Evolutionary conservation across 2,113 vertebrate species (phyloP).

Genomic region (Chamaea fasciata): DNA sequence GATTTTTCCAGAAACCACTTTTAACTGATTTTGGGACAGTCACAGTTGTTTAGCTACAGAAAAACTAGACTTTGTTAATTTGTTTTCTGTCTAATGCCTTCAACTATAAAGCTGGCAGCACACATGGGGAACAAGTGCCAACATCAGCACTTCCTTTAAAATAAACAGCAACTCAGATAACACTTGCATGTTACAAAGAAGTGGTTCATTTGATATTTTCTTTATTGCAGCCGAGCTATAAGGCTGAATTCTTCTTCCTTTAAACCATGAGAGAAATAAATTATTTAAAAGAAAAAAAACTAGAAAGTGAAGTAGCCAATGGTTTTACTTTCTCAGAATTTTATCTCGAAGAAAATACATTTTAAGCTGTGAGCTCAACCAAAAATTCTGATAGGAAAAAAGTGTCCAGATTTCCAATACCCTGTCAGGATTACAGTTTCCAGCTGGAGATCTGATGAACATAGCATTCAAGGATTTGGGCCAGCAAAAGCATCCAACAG

Average conservation of each 20-base stretch:
- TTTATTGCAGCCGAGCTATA: background rate
- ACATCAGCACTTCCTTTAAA: constrained; percentile 26
- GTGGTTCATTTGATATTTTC: background rate
- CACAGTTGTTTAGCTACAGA: background rate
- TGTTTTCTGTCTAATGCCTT: constrained; percentile 8
- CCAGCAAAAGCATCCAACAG: background rate
- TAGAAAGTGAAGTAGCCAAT: background rate
- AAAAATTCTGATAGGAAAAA: background rate
- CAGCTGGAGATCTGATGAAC: background rate
- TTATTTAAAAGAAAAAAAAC: background rate
- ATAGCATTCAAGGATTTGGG: background rate
- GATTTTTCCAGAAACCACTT: background rate
- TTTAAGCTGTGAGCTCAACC: background rate
- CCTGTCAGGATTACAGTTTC: background rate
- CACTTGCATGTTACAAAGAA: background rate
- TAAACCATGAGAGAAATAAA: background rate
- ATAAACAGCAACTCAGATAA: constrained; percentile 39
- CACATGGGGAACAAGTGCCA: background rate
- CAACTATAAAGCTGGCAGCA: background rate
- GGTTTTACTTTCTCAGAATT: background rate
- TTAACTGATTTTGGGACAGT: background rate
- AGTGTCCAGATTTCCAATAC: background rate
- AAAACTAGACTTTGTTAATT: constrained; percentile 25
- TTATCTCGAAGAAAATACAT: background rate
- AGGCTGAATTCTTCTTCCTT: background rate